Conservation (phyloP, 2,113 vertebrate species). For the Haliaeetus leucogaster region DNA sequence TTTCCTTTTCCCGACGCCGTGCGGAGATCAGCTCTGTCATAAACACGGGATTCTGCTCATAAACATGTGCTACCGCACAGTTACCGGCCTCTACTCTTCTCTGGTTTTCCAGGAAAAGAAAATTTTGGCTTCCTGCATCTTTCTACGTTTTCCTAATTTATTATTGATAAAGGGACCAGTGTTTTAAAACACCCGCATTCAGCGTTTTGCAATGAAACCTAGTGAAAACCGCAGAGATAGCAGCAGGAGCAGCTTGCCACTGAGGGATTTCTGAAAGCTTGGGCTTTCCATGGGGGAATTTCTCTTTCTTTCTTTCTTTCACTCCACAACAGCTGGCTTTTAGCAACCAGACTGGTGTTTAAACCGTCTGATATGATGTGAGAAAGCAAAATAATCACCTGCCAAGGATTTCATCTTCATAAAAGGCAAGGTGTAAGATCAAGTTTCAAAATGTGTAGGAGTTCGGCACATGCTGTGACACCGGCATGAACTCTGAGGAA, state of each 20-base stretch:
- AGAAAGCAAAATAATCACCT: slow-evolving; percentile 76
- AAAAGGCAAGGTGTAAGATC: slow-evolving; percentile 66
- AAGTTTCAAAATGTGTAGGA: slow-evolving; percentile 63
- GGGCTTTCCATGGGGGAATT: neutral
- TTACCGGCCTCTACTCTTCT: neutral
- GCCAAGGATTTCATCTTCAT: slow-evolving; percentile 64
- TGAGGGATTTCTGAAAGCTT: neutral
- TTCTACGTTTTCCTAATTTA: neutral
- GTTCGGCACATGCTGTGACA: slow-evolving; percentile 16
- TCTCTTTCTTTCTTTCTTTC: neutral
- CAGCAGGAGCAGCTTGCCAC: neutral
- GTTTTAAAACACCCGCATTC: neutral
- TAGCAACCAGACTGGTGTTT: slow-evolving; percentile 49
- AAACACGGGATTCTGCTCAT: fast-evolving
- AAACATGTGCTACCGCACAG: too few species aligned
- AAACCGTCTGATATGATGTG: slow-evolving; percentile 56
- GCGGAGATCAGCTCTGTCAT: fast-evolving
- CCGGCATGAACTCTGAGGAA: slow-evolving; percentile 50
- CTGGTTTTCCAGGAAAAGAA: neutral
- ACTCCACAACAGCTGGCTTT: slow-evolving; percentile 53
- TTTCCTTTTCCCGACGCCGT: fast-evolving
- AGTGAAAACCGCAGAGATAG: neutral
- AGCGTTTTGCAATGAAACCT: neutral
- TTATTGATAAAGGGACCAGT: neutral
- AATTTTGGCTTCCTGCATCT: neutral